Base-by-base conservation (phyloP, 2,797 vertebrate species). In the Mionectes olivaceus region DNA sequence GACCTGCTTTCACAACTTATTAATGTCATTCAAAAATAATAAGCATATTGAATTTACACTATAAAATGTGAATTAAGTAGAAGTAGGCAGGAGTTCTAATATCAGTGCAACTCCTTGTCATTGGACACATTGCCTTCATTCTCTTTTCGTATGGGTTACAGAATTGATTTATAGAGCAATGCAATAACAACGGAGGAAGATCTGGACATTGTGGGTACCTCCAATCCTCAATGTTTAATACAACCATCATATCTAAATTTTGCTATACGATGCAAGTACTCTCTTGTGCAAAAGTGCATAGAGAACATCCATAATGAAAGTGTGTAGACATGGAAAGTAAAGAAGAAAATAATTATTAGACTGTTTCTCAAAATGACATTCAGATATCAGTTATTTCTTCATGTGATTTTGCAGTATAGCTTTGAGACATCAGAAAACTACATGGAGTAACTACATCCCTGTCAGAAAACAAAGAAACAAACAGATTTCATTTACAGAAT, bases 21-120 rank as follows among this genome's bases (percentile, higher is more conserved):
- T 89, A 94, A 89, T 81, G 90, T 83, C 61, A 91, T 88, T 96
- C 81, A 83, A 79, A 96, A 93, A 94, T 95, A 95, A 95, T 90
- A 85, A 94, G 69, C 55, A 79, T 56, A 71, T 56, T 73, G 68
- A 77, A 82, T 84, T 93, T 59, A 55, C 60, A 11, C 41, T 92
- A 74, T 89, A 67, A 94, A 94, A 85, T 83, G 22, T 80, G 70
- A 95, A 76, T 55, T 83, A 85, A 70, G 50, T 79, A 80, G 68
- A 87, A 85, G 84, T 39, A 75, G 33, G 32, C 52, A 85, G 41
- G 37, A 71, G 4, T 90, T 78, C 30, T 90, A 76, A 73, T 43
- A 70, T 12, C 64, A 80, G 0, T 19, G 35, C 30, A 53, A n/a
- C 25, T 86, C 32, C 35, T 89, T 67, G 28, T 79, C 33, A 74